Conservation (phyloP, 2,113 vertebrate species). For the Cebus imitator region DNA sequence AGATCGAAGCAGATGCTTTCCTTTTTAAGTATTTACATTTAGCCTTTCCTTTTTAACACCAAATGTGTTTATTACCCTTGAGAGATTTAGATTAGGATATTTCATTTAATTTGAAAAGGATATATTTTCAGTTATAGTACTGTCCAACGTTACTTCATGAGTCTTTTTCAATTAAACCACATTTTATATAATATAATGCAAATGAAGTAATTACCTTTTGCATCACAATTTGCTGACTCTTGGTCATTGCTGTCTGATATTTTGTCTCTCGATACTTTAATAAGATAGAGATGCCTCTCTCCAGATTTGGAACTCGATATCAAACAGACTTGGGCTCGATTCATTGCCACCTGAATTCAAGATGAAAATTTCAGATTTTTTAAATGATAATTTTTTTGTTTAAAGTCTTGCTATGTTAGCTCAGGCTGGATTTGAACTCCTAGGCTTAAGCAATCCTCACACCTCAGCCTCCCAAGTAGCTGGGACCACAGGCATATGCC, state of each 20-base stretch:
- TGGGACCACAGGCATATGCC: neutral
- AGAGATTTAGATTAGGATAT: neutral
- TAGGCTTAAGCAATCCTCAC: neutral
- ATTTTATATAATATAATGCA: conserved; percentile 23
- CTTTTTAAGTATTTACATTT: conserved; percentile 3
- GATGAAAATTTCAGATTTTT: conserved; percentile 29
- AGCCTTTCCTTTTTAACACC: neutral
- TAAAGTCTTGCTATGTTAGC: neutral
- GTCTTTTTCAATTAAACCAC: neutral
- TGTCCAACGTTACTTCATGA: neutral
- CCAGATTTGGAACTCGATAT: conserved; percentile 90
- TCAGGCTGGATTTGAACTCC: neutral
- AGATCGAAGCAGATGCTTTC: neutral
- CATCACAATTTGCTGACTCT: conserved; percentile 94
- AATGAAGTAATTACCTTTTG: conserved; percentile 87
- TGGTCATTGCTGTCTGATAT: conserved; percentile 92
- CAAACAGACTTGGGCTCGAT: conserved; percentile 94
- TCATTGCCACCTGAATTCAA: conserved; percentile 94
- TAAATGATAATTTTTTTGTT: conserved; percentile 17
- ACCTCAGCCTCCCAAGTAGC: neutral
- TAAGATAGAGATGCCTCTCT: conserved; percentile 90
- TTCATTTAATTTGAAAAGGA: neutral
- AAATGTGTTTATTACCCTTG: neutral
- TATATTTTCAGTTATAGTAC: neutral
- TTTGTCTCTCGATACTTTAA: conserved; percentile 90